phyloP scores from a whole-genome alignment of 1,140 invertebrate species.

The Plectrocnemia conspersa region DNA sequence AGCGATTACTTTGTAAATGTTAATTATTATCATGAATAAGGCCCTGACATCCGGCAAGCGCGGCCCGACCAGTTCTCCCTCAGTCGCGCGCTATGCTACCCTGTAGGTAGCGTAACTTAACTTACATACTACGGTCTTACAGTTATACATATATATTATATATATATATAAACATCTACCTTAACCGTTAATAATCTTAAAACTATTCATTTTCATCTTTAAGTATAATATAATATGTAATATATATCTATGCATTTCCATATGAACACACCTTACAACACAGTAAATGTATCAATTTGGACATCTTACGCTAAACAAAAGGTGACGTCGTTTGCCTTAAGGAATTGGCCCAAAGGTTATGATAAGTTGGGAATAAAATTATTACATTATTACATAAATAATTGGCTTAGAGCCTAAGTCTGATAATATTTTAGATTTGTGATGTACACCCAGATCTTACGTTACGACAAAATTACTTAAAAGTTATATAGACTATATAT shows the following conservation, averaged over 20 bases:
- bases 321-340: slow-evolving; percentile 21
- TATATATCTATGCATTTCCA: slow-evolving; percentile 29
- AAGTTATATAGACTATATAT: slow-evolving; percentile 9
- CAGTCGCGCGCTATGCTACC: slow-evolving; percentile 10
- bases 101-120: not conserved
- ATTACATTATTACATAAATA: slow-evolving; percentile 19
- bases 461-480: slow-evolving; percentile 20
- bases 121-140: slow-evolving; percentile 10
- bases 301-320: slow-evolving; percentile 27
- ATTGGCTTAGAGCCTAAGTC: slow-evolving; percentile 21
- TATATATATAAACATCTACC: slow-evolving; percentile 25
- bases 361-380: slow-evolving; percentile 23
- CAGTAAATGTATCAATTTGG: slow-evolving; percentile 28
- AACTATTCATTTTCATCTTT: slow-evolving; percentile 16
- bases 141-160: slow-evolving; percentile 12
- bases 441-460: slow-evolving; percentile 23
- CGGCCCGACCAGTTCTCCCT: slow-evolving; percentile 13
- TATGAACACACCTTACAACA: slow-evolving; percentile 31
- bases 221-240: slow-evolving; percentile 30
- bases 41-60: slow-evolving; percentile 26
- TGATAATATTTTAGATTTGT: slow-evolving; percentile 23
- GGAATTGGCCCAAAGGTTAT: slow-evolving; percentile 26
- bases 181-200: slow-evolving; percentile 18
- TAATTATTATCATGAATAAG: slow-evolving; percentile 33
- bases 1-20: slow-evolving; percentile 26